These are phyloP conservation scores for Ibidorhyncha struthersii DNA, from an alignment of 2,113 vertebrate species.

Conservation along the genomic window DNA sequence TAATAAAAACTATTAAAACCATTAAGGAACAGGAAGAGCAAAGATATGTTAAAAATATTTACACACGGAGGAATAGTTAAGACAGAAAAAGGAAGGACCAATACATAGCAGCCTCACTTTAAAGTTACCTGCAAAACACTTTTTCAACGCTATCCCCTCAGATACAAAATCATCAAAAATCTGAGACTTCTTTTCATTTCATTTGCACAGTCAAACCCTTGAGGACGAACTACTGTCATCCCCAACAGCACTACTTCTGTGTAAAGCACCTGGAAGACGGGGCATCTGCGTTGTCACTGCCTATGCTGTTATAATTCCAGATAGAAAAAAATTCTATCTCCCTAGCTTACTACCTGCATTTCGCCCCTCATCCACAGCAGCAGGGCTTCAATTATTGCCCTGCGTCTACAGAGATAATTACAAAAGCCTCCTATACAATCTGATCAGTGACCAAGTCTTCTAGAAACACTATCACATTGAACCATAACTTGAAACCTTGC, in stretches of 20 bases:
- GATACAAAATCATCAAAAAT: background rate
- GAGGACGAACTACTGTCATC: background rate
- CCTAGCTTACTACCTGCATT: background rate
- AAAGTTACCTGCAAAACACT: background rate
- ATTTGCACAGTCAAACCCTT: background rate
- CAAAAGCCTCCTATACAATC: background rate
- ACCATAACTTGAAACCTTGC: background rate
- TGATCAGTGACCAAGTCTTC: background rate
- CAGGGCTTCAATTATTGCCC: background rate
- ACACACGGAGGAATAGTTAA: background rate
- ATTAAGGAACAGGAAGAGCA: background rate
- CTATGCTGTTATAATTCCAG: background rate
- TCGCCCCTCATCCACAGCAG: background rate
- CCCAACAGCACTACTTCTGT: background rate
- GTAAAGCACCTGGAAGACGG: background rate
- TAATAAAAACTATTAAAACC: background rate
- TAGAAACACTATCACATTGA: background rate
- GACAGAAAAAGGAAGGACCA: background rate
- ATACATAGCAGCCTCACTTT: background rate
- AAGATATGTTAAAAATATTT: background rate
- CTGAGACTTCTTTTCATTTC: rapidly evolving
- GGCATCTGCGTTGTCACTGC: background rate
- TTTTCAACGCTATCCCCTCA: background rate
- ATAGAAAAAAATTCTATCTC: background rate
- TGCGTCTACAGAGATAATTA: background rate